phyloP scores from a whole-genome alignment of 2,888 invertebrate species.

The Andrena marginata region DNA sequence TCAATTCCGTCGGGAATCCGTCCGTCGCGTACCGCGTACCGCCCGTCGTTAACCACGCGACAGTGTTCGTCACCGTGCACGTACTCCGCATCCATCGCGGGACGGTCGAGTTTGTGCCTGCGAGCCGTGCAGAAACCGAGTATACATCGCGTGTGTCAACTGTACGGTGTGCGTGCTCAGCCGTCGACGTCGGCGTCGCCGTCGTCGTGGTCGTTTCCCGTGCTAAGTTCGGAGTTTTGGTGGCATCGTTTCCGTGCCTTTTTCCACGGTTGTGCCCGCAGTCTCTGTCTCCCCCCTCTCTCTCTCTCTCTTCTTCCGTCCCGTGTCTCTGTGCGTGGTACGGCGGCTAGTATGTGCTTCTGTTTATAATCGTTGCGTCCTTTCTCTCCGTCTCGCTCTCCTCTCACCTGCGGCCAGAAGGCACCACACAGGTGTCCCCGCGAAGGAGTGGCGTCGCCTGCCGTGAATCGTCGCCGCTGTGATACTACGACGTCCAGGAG shows the following conservation, averaged over 20 bases:
- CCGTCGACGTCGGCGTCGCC: slow-evolving; percentile 43
- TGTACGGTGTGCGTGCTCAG: slow-evolving; percentile 59
- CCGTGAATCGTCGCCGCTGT: slow-evolving; percentile 57
- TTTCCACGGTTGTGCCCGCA: slow-evolving; percentile 28
- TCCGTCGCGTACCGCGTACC: slow-evolving; percentile 41
- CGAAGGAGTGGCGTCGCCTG: slow-evolving; percentile 70
- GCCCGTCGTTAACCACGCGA: background rate
- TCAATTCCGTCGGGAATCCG: slow-evolving; percentile 74
- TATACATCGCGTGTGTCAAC: slow-evolving; percentile 58
- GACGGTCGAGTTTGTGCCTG: slow-evolving; percentile 45
- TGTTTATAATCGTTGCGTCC: slow-evolving; percentile 73
- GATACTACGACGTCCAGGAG: slow-evolving; percentile 54
- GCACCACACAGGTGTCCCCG: slow-evolving; percentile 69
- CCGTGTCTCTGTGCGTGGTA: slow-evolving; percentile 42
- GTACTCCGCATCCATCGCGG: background rate
- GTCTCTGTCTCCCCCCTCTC: background rate
- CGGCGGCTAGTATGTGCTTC: slow-evolving; percentile 64
- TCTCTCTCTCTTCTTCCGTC: slow-evolving; percentile 31
- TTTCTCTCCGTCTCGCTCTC: slow-evolving; percentile 71
- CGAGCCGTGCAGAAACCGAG: slow-evolving; percentile 22
- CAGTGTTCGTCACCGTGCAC: background rate
- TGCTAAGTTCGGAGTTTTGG: slow-evolving; percentile 47
- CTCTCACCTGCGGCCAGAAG: slow-evolving; percentile 68
- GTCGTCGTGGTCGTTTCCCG: slow-evolving; percentile 42
- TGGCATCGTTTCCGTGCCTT: slow-evolving; percentile 21